phyloP scores from a whole-genome alignment of 2,888 invertebrate species.

The Margaritifera margaritifera region DNA sequence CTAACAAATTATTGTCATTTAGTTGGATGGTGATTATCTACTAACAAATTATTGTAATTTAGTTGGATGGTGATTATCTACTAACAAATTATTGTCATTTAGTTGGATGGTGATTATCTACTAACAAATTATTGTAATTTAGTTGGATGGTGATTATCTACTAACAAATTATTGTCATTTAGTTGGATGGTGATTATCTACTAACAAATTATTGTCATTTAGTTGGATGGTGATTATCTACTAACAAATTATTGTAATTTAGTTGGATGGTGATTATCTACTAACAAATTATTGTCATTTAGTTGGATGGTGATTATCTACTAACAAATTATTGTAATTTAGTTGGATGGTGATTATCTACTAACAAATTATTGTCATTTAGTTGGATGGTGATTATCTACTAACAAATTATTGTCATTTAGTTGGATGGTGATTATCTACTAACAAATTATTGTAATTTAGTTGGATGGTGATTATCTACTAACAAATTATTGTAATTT shows the following conservation, averaged over 20 bases:
- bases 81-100: not conserved
- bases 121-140: not conserved
- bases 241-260: not conserved
- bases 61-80: too few relatives aligned
- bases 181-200: too few relatives aligned
- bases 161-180: not conserved
- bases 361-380: not conserved
- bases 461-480: too few relatives aligned
- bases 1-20: not conserved
- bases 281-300: not conserved
- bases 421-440: too few relatives aligned
- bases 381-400: too few relatives aligned
- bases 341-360: too few relatives aligned
- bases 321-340: not conserved
- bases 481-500: not conserved
- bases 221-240: too few relatives aligned
- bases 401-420: not conserved
- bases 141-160: too few relatives aligned
- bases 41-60: not conserved
- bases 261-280: too few relatives aligned
- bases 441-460: not conserved
- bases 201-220: not conserved
- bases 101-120: too few relatives aligned
- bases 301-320: too few relatives aligned
- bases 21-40: too few relatives aligned